These are phyloP conservation scores for Sander lucioperca DNA, from an alignment of 2,113 vertebrate genomes.

Conservation along the genomic window DNA sequence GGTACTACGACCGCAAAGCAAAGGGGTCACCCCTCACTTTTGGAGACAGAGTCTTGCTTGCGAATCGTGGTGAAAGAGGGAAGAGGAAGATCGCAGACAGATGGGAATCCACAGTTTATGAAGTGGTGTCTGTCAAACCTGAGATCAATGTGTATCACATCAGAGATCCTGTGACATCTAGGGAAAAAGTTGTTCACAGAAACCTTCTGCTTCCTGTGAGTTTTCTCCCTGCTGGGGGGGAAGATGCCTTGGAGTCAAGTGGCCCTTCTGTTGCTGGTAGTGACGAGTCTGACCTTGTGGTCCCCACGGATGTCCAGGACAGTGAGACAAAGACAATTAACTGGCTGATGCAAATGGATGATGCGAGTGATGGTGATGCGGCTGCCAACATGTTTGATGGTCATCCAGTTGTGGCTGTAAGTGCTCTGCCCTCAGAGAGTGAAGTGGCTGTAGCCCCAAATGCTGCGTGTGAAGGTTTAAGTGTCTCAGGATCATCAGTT, in stretches of 20 bases:
- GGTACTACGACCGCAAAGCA: no score
- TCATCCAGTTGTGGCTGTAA: background rate
- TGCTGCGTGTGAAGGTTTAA: background rate
- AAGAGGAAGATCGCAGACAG: constrained; percentile 7
- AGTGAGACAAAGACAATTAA: background rate
- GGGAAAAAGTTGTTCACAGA: constrained; percentile 13
- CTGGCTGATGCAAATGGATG: constrained; percentile 2
- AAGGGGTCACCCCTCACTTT: no score
- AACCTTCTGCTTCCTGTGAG: background rate
- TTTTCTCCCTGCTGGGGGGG: background rate
- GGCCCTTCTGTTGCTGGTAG: background rate
- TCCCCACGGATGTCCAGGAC: background rate
- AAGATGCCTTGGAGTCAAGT: background rate
- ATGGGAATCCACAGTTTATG: constrained; percentile 11
- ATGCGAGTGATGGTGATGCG: background rate
- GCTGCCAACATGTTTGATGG: no score
- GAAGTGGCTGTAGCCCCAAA: background rate
- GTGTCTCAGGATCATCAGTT: background rate
- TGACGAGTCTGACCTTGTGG: background rate
- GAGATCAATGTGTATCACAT: constrained; percentile 17
- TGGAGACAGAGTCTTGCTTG: no score
- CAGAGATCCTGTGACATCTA: no score
- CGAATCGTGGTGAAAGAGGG: no score
- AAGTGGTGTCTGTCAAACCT: background rate
- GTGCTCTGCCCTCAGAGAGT: background rate